phyloP scores from a whole-genome alignment of 2,888 invertebrate species.

The Volucella inflata region DNA sequence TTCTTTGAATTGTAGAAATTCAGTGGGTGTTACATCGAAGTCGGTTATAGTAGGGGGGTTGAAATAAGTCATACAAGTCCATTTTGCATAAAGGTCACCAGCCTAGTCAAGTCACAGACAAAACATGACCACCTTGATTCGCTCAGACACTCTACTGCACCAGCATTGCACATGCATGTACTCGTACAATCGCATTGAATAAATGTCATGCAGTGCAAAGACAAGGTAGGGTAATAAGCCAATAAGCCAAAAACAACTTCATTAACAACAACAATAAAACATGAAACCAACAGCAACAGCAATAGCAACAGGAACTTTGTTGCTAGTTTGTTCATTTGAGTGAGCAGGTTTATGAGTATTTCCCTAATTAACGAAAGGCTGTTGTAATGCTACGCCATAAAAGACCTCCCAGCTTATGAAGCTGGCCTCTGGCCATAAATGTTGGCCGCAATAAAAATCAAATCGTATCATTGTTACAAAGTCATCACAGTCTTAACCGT shows the following conservation, averaged over 20 bases:
- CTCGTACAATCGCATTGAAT: not conserved
- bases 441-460: conserved; percentile 62
- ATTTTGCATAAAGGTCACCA: conserved; percentile 63
- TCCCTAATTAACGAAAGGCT: conserved; percentile 54
- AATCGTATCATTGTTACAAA: conserved; percentile 60
- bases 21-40: conserved; percentile 43
- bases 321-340: conserved; percentile 53
- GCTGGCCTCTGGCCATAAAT: conserved; percentile 44
- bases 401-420: conserved; percentile 20
- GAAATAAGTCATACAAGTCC: conserved; percentile 39
- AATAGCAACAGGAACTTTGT: conserved; percentile 51
- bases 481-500: conserved; percentile 61
- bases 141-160: not conserved
- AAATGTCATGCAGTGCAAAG: conserved; percentile 43
- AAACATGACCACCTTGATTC: conserved; percentile 68
- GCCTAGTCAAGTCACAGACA: conserved; percentile 33
- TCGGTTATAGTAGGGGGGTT: conserved; percentile 12
- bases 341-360: conserved; percentile 34
- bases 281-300: not conserved
- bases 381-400: conserved; percentile 19
- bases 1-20: conserved; percentile 15
- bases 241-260: conserved; percentile 5
- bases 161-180: not conserved
- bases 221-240: conserved; percentile 24
- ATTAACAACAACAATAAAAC: too few relatives aligned